These are phyloP conservation scores for Nestor notabilis DNA, from an alignment of 2,113 vertebrate species.

Conservation along the genomic window DNA sequence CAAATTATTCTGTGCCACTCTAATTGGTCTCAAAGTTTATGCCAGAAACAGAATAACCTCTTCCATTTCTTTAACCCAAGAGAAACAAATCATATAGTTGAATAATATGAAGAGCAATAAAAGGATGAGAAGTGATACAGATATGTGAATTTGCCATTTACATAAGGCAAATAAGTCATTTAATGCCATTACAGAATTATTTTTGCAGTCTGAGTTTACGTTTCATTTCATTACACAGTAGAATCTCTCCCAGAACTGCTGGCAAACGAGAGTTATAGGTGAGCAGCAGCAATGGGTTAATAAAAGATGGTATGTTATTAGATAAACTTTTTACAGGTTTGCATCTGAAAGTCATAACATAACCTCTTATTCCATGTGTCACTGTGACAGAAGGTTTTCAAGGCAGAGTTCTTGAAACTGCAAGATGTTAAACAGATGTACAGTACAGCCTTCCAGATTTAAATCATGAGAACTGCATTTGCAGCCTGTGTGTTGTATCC, in stretches of 20 bases:
- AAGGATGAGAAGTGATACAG: not conserved
- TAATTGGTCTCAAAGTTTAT: not conserved
- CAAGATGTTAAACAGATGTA: constrained; percentile 82
- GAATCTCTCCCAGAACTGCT: constrained; percentile 1
- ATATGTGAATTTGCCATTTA: not conserved
- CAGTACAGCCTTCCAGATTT: constrained; percentile 63
- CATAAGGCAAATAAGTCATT: not conserved
- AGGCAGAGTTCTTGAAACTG: constrained; percentile 73
- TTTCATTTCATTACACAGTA: not conserved
- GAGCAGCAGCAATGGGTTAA: constrained; percentile 69
- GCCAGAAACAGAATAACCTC: constrained; percentile 6
- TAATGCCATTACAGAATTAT: not conserved
- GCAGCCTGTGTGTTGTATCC: constrained; percentile 53
- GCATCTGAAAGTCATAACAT: constrained; percentile 80
- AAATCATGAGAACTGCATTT: constrained; percentile 72
- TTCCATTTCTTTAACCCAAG: not conserved
- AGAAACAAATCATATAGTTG: not conserved
- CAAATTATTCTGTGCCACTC: not conserved
- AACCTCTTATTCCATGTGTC: constrained; percentile 77
- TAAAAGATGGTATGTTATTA: constrained; percentile 50
- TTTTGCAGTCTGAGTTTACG: not conserved
- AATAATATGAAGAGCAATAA: not conserved
- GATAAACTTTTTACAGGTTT: constrained; percentile 75
- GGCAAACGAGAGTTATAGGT: constrained; percentile 13
- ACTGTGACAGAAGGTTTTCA: constrained; percentile 73